Base-by-base conservation (phyloP, 2,888 invertebrate species). In the Platycheirus rosarum region DNA sequence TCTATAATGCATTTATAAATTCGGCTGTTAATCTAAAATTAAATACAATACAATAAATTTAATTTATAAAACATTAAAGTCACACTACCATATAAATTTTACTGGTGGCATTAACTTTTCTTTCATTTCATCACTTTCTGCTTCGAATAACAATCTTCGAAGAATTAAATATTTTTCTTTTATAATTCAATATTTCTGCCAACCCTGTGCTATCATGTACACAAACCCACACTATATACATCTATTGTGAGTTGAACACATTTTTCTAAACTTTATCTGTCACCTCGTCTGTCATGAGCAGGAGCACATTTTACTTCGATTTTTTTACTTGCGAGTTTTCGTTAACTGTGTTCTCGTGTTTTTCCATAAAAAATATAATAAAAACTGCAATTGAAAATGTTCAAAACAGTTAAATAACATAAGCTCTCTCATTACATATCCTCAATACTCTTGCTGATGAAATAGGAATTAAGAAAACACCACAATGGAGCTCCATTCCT, bases 401-500 rank as follows among this genome's bases (percentile, higher is more conserved):
- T 66, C 0, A 32, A 13, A 11, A 18, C 26, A 55, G 37, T 9
- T 16, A 51, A 13, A 49, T 13, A 49, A 29, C 16, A 57, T 23
- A 11, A 16, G 35, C 23, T n/a, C 13, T 9, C n/a, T 18, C n/a
- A n/a, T 46, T 11, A 16, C 46, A 16, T 23, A 46, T 46, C 23
- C 7, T 13, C 13, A 51, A 53, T 73, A 14, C 18, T 14, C 35
- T 37, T 57, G 53, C 11, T n/a, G 14, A 23, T 40, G 0, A 14
- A 57, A 57, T 48, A 16, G 20, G 1, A 23, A 2, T 37, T 8
- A 32, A 32, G 57, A 53, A 73, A 40, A 23, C 4, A 57, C 20
- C 37, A 35, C 13, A 2, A 89, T 89, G 90, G 89, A 89, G 49
- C 85, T 89, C 48, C 89, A 89, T 84, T 88, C 88, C 3, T 90